Evolutionary conservation across 2,797 vertebrate genomes (phyloP).

Genomic region (Pagetopsis macropterus): DNA sequence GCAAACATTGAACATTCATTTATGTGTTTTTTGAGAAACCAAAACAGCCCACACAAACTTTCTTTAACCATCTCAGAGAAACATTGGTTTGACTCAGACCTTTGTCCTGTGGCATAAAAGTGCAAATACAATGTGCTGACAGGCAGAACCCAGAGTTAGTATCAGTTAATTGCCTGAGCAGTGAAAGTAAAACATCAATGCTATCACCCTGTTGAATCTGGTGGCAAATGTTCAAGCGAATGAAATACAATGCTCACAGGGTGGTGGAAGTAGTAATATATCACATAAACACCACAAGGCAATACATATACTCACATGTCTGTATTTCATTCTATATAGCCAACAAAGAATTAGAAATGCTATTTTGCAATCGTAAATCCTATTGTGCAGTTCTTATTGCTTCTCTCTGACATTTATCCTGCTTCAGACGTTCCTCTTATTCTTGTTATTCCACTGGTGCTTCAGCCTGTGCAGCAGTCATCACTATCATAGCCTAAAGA

Average conservation of each 20-base stretch:
- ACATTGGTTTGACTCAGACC: background rate
- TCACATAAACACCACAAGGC: conserved; percentile 7
- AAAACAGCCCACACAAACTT: background rate
- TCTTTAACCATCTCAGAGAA: background rate
- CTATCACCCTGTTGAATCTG: background rate
- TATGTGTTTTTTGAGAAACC: conserved; percentile 1
- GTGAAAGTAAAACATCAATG: background rate
- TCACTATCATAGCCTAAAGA: conserved; percentile 56
- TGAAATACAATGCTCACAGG: background rate
- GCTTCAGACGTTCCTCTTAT: conserved; percentile 8
- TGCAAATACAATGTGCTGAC: conserved; percentile 17
- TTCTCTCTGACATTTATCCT: background rate
- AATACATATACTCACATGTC: background rate
- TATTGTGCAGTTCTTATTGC: background rate
- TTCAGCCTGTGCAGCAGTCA: conserved; percentile 23
- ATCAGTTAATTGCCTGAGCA: background rate
- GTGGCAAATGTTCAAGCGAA: background rate
- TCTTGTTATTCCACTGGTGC: conserved; percentile 37
- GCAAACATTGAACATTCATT: background rate
- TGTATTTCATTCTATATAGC: background rate
- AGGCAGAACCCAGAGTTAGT: background rate
- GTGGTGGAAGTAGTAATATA: background rate
- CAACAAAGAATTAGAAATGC: background rate
- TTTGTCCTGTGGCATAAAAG: conserved; percentile 1
- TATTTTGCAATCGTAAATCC: background rate